These are phyloP conservation scores for Catocala fraxini DNA, from an alignment of 2,888 invertebrate genomes.

Conservation along the genomic window DNA sequence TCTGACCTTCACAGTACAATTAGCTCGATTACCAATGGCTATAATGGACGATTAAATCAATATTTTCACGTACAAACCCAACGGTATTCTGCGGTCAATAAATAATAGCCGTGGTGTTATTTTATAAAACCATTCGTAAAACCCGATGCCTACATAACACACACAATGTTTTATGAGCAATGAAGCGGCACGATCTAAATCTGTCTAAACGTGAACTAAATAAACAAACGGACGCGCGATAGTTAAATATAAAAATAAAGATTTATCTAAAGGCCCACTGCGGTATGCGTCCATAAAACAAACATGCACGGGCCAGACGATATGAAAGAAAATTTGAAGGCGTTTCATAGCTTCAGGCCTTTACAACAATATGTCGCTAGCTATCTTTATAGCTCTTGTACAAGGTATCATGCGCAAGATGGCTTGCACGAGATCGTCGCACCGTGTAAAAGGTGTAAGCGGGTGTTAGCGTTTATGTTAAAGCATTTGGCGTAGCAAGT, in stretches of 20 bases:
- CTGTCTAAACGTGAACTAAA: slow-evolving; percentile 31
- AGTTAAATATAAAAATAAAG: slow-evolving; percentile 34
- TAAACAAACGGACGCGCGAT: slow-evolving; percentile 31
- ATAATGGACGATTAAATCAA: not conserved
- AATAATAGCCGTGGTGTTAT: not conserved
- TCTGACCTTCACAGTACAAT: no score
- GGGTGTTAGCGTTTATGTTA: no score
- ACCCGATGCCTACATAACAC: slow-evolving; percentile 11
- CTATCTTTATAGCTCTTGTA: no score
- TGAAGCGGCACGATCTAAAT: slow-evolving; percentile 36
- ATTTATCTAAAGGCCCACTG: slow-evolving; percentile 11
- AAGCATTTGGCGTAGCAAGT: no score
- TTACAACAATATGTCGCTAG: no score
- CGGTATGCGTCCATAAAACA: not conserved
- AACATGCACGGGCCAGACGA: no score
- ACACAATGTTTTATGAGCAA: slow-evolving; percentile 39
- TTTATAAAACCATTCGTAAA: slow-evolving; percentile 11
- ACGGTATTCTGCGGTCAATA: not conserved
- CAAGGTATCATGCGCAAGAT: no score
- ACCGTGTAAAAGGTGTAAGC: no score
- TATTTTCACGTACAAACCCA: not conserved
- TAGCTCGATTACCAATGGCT: no score
- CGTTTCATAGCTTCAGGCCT: no score
- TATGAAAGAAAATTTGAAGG: no score
- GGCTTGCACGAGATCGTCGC: no score